These are phyloP conservation scores for Porphyrio hochstetteri DNA, from an alignment of 2,113 vertebrate genomes.

Conservation along the genomic window DNA sequence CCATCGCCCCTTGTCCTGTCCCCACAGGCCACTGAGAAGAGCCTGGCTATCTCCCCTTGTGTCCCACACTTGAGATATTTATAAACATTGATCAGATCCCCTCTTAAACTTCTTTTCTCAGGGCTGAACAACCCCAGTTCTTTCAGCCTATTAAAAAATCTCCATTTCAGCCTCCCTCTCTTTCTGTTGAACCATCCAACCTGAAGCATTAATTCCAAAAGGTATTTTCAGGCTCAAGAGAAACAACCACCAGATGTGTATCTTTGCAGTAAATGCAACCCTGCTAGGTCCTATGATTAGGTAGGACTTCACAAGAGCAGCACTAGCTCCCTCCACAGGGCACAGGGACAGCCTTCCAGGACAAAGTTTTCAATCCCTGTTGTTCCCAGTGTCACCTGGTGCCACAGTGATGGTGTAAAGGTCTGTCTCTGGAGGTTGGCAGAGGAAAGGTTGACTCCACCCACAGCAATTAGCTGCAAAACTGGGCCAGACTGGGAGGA, in stretches of 20 bases:
- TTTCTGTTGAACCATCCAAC: background rate
- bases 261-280: conserved; percentile 5
- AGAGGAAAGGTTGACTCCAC: background rate
- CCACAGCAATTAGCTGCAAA: background rate
- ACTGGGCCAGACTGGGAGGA: background rate
- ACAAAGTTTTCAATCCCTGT: background rate
- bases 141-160: background rate
- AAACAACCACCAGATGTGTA: background rate
- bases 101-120: no score
- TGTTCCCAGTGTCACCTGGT: background rate
- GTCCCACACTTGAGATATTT: no score
- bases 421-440: background rate
- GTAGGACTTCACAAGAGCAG: background rate
- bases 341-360: background rate
- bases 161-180: background rate
- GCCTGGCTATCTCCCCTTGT: no score
- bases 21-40: no score
- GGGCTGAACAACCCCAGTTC: no score
- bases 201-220: background rate
- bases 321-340: background rate
- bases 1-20: no score
- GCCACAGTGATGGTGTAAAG: background rate
- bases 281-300: background rate
- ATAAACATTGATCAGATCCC: no score
- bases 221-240: background rate